Percentiles rank a stretch among this genome's conserved stretches.
These are phyloP conservation scores for Dinocampus coccinellae DNA, from an alignment of 2,888 invertebrate genomes.

Conservation along the genomic window DNA sequence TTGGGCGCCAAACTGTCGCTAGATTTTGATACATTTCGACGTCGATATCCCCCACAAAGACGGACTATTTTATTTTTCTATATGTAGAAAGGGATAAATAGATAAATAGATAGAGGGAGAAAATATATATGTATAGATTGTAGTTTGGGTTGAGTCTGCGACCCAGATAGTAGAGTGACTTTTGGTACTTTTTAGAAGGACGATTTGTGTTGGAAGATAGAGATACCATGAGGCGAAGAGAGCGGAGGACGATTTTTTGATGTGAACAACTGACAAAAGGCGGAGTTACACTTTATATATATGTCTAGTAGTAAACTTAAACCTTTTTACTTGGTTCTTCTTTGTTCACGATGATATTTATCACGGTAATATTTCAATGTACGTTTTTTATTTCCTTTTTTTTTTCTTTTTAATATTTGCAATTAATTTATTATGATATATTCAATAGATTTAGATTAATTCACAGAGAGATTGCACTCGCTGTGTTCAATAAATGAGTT, in stretches of 20 bases:
- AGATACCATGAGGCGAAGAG: not conserved
- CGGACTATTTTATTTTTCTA: conserved; percentile 8
- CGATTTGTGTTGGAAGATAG: not conserved
- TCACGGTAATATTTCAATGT: too few species aligned
- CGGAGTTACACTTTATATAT: not conserved
- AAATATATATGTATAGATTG: conserved; percentile 40
- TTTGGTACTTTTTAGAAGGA: conserved; percentile 32
- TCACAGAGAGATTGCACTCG: not conserved
- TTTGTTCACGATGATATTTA: not conserved
- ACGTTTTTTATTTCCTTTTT: too few species aligned
- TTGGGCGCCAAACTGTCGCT: conserved; percentile 28
- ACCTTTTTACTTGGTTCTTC: not conserved
- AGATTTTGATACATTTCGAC: conserved; percentile 22
- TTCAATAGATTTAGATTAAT: not conserved
- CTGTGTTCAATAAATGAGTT: conserved; percentile 16
- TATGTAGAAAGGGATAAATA: conserved; percentile 16
- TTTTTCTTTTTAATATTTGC: not conserved
- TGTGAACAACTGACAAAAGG: not conserved
- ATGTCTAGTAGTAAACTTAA: not conserved
- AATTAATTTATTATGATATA: not conserved
- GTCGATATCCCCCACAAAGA: not conserved
- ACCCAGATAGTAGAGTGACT: conserved; percentile 47
- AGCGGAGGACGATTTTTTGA: not conserved
- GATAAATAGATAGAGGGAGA: too few species aligned
- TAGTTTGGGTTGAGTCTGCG: conserved; percentile 45